Evolutionary conservation across 2,113 vertebrate genomes (phyloP).

Genomic region (Melanotaenia duboulayi): DNA sequence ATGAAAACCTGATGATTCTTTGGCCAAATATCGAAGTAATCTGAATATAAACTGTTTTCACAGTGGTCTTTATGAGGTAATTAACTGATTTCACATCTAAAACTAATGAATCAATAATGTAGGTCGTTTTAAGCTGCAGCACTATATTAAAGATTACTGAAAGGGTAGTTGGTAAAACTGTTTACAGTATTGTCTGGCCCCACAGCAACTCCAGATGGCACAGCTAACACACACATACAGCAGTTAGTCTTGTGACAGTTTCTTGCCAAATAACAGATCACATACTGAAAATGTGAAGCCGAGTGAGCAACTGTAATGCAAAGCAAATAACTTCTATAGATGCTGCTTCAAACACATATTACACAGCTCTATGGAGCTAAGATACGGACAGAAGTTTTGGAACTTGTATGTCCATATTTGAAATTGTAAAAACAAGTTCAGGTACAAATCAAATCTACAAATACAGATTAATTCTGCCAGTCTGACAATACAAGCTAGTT

Average conservation of each 20-base stretch:
- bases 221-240: conserved; percentile 28
- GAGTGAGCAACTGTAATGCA: conserved; percentile 31
- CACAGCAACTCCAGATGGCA: conserved; percentile 27
- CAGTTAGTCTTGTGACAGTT: conserved; percentile 60
- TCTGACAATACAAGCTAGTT: no score
- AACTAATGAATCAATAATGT: not conserved
- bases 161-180: conserved; percentile 6
- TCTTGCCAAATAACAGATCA: conserved; percentile 49
- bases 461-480: no score
- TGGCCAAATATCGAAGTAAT: not conserved
- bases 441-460: no score
- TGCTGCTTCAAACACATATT: not conserved
- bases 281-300: conserved; percentile 58
- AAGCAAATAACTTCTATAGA: conserved; percentile 16
- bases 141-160: conserved; percentile 1
- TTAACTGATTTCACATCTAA: no score
- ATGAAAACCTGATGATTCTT: not conserved
- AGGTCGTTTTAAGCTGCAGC: no score
- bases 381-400: no score
- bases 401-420: no score
- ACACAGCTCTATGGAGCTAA: not conserved
- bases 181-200: not conserved
- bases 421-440: no score
- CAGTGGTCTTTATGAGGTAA: no score
- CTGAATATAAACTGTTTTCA: no score